Conservation (phyloP, 30 jellyfish, hydroid and myxozoan genomes). For the Morbakka virulenta region DNA sequence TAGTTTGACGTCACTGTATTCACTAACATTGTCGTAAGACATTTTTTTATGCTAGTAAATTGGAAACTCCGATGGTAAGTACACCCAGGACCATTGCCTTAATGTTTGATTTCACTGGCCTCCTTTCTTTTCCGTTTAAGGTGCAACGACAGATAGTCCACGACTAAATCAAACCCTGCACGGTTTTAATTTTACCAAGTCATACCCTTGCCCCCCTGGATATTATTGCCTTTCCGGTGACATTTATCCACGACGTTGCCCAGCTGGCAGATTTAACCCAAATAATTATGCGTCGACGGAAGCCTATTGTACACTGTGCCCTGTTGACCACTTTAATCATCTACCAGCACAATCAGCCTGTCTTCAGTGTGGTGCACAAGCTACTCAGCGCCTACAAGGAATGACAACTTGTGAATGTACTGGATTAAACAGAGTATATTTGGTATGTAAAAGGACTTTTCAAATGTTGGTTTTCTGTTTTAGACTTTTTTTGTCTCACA, state of each 20-base stretch:
- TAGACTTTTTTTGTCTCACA: not conserved
- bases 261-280: slow-evolving; percentile 72
- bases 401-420: slow-evolving; percentile 71
- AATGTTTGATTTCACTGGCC: not conserved
- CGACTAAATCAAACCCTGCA: slow-evolving; percentile 63
- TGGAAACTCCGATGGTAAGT: no score
- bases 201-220: slow-evolving; percentile 95
- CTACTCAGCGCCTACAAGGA: slow-evolving; percentile 79
- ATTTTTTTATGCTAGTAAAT: no score
- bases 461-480: not conserved
- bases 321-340: slow-evolving; percentile 70
- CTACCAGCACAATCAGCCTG: slow-evolving; percentile 82
- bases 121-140: not conserved
- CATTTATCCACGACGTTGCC: slow-evolving; percentile 72
- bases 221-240: slow-evolving; percentile 84
- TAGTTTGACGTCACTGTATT: no score
- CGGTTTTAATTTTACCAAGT: slow-evolving; percentile 74
- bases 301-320: slow-evolving; percentile 70
- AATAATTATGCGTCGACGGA: slow-evolving; percentile 41
- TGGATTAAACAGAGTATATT: slow-evolving; percentile 77
- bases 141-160: slow-evolving; percentile 88
- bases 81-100: no score
- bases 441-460: slow-evolving; percentile 46
- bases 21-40: no score
- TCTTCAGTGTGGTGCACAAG: slow-evolving; percentile 88